These are phyloP conservation scores for Bombus vancouverensis DNA, from an alignment of 1,140 invertebrate genomes.

Conservation along the genomic window DNA sequence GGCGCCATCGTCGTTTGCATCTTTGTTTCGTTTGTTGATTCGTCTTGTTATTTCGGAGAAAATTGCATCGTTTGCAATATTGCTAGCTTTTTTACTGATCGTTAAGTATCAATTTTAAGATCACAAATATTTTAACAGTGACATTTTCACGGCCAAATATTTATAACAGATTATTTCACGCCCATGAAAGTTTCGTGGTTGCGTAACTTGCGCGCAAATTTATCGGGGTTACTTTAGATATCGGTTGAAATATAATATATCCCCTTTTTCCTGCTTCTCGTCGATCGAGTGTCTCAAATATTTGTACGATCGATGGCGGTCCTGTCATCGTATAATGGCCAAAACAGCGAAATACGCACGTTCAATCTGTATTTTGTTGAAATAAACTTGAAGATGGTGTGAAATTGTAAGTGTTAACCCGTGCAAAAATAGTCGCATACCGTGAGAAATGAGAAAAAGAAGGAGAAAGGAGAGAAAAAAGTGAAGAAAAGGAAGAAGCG, in stretches of 20 bases:
- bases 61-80: not conserved
- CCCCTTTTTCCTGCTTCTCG: not conserved
- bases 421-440: too few species aligned
- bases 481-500: too few species aligned
- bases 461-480: too few species aligned
- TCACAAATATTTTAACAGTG: too few species aligned
- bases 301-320: not conserved
- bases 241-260: not conserved
- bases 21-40: not conserved
- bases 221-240: not conserved
- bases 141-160: too few species aligned
- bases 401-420: too few species aligned
- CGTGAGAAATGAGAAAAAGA: too few species aligned
- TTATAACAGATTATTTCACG: too few species aligned
- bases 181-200: not conserved
- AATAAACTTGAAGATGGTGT: too few species aligned
- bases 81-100: not conserved
- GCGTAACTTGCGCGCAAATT: not conserved
- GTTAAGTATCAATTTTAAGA: too few species aligned
- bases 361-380: too few species aligned
- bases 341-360: too few species aligned
- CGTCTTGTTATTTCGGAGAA: not conserved
- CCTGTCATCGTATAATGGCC: not conserved
- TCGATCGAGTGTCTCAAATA: not conserved
- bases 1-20: slow-evolving; percentile 14